phyloP scores from a whole-genome alignment of 2,888 invertebrate genomes.

The Leptinotarsa haldemani region DNA sequence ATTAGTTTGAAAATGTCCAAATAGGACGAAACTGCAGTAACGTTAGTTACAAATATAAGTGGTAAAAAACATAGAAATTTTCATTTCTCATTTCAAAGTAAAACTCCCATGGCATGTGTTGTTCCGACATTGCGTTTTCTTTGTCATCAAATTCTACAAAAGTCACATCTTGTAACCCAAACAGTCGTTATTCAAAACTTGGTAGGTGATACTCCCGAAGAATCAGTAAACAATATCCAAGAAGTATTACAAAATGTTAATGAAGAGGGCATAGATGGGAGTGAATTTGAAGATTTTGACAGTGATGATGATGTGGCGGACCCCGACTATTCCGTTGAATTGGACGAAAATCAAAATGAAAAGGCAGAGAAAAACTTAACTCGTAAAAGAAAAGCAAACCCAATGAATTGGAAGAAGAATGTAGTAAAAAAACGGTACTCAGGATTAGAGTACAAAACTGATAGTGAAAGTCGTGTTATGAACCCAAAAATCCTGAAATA shows the following conservation, averaged over 20 bases:
- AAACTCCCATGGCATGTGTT: slow-evolving; percentile 23
- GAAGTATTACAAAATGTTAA: slow-evolving; percentile 16
- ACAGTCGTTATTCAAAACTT: slow-evolving; percentile 10
- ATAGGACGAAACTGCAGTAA: too few species aligned
- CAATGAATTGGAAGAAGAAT: slow-evolving; percentile 32
- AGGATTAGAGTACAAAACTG: too few species aligned
- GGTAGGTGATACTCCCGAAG: slow-evolving; percentile 18
- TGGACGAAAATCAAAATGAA: slow-evolving; percentile 17
- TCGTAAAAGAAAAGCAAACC: slow-evolving; percentile 33
- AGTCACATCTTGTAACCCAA: slow-evolving; percentile 21
- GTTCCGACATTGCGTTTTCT: slow-evolving; percentile 22
- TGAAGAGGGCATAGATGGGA: slow-evolving; percentile 19
- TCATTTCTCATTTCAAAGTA: too few species aligned
- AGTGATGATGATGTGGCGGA: slow-evolving; percentile 35
- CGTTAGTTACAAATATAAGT: too few species aligned
- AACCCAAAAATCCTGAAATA: too few species aligned
- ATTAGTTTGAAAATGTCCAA: too few species aligned
- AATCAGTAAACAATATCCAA: slow-evolving; percentile 19
- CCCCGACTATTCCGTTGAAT: slow-evolving; percentile 27
- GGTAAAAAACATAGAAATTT: too few species aligned
- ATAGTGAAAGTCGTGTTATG: too few species aligned
- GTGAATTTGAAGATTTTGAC: slow-evolving; percentile 34
- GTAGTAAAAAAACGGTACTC: slow-evolving; percentile 7
- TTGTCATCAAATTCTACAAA: slow-evolving; percentile 22
- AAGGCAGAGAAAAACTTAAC: slow-evolving; percentile 27